Evolutionary conservation across 2,797 vertebrate genomes (phyloP), one percentile per base, ranked within the genome.

Genomic region (Platyrinchus mystaceus): DNA sequence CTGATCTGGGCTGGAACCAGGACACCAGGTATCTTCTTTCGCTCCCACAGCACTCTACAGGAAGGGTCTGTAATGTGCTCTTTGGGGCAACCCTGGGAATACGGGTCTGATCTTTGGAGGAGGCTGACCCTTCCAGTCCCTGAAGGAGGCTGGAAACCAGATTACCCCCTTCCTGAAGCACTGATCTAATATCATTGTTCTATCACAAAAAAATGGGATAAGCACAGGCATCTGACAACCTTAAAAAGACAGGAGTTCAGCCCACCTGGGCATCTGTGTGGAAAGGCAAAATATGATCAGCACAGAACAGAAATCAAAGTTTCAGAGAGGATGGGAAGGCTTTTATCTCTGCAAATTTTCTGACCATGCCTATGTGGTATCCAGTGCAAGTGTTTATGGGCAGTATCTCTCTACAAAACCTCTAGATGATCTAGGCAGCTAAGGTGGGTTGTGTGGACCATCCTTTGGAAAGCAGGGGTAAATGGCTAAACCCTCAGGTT

Each of bases 91-190:
- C 7, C 15, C 28, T 11, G 3, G 34, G 34, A 84, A 64, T 36
- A 32, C 0, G 1, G 30, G 2, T 41, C 41, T 1, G 6, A 78
- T 22, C 7, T n/a, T n/a, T n/a, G n/a, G n/a, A n/a, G n/a, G n/a
- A n/a, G n/a, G n/a, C n/a, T n/a, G n/a, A n/a, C n/a, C n/a, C n/a
- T n/a, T n/a, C n/a, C n/a, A n/a, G n/a, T n/a, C n/a, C n/a, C 22
- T 60, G 50, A 76, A 69, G 34, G 23, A 84, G 18, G 14, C 17
- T 79, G 69, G 46, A 68, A 82, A 50, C 1, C 17, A 32, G 8
- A 21, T 26, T 26, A 47, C 1, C 0, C 13, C 2, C 12, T 66
- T 88, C 18, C 32, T 66, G 55, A 9, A 50, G 10, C 7, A 50
- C 1, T 69, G 16, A 2, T 37, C 17, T 69, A 49, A 49, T 83